Percentiles rank a stretch among this genome's conserved stretches.
These are phyloP conservation scores for Ageneiosus marmoratus DNA, from an alignment of 2,113 vertebrate genomes.

Conservation along the genomic window DNA sequence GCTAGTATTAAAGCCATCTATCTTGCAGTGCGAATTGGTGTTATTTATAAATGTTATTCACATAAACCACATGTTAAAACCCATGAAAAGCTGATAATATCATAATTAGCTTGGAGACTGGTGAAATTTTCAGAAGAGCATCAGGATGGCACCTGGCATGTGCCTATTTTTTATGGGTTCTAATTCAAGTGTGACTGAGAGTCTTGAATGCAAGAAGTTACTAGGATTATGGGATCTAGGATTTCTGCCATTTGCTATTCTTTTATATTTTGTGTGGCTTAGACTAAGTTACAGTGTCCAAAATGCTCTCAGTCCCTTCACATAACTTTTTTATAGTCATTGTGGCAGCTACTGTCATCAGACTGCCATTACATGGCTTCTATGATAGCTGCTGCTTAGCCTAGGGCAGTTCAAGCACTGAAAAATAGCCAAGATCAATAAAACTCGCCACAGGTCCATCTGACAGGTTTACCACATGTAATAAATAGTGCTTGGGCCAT, in stretches of 20 bases:
- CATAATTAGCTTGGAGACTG: neutral
- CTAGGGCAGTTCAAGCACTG: slow-evolving; percentile 4
- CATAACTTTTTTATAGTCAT: slow-evolving; percentile 29
- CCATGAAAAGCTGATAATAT: neutral
- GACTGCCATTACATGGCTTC: neutral
- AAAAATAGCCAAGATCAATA: slow-evolving; percentile 36
- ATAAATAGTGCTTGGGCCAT: slow-evolving; percentile 25
- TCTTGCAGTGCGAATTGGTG: neutral
- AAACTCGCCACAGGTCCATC: slow-evolving; percentile 22
- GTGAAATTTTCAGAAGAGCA: neutral
- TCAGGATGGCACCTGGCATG: neutral
- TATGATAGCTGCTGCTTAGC: slow-evolving; percentile 17
- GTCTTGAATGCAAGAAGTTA: neutral
- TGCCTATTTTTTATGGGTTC: neutral
- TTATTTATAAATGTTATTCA: neutral
- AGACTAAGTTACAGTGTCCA: neutral
- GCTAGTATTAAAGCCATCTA: neutral
- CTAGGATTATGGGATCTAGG: neutral
- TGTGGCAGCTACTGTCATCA: slow-evolving; percentile 19
- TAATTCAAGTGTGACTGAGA: neutral
- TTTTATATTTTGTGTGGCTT: too few species aligned
- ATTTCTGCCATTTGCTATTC: neutral
- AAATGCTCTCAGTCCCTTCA: neutral
- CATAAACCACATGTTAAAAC: neutral
- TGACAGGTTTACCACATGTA: slow-evolving; percentile 28